A percentile compares a stretch with the other conserved stretches of the same genome.
phyloP scores from a whole-genome alignment of 2,797 vertebrate genomes.

The Acanthurus lineatus region DNA sequence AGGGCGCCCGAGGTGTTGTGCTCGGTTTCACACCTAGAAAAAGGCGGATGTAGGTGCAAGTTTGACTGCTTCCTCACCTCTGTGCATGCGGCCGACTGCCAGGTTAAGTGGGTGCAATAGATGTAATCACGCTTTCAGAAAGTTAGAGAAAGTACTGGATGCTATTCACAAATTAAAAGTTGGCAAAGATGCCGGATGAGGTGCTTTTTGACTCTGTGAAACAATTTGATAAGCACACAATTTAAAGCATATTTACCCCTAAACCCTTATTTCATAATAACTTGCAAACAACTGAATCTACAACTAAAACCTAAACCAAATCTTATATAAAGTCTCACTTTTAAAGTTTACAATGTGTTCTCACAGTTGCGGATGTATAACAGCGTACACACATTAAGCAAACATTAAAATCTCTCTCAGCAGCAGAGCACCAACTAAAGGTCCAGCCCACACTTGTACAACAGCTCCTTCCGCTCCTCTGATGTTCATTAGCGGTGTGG shows the following conservation, averaged over 20 bases:
- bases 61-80: not conserved
- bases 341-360: not conserved
- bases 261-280: too few relatives aligned
- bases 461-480: slow-evolving; percentile 31
- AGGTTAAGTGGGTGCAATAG: not conserved
- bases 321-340: not conserved
- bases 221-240: not conserved
- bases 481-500: slow-evolving; percentile 65
- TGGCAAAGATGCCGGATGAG: not conserved
- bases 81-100: not conserved
- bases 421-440: slow-evolving; percentile 29
- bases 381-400: not conserved
- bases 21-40: not conserved
- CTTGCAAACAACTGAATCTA: not conserved
- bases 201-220: not conserved
- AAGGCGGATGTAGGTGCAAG: not conserved
- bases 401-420: not conserved
- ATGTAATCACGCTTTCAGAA: not conserved
- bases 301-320: not conserved
- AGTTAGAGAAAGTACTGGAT: not conserved
- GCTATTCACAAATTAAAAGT: not conserved
- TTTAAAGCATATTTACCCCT: not conserved
- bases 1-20: not conserved
- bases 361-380: not conserved
- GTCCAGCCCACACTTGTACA: slow-evolving; percentile 37